A percentile compares a stretch with the other conserved stretches of the same genome.
phyloP scores from a whole-genome alignment of 2,113 vertebrate species.

The Apodemus speciosus region DNA sequence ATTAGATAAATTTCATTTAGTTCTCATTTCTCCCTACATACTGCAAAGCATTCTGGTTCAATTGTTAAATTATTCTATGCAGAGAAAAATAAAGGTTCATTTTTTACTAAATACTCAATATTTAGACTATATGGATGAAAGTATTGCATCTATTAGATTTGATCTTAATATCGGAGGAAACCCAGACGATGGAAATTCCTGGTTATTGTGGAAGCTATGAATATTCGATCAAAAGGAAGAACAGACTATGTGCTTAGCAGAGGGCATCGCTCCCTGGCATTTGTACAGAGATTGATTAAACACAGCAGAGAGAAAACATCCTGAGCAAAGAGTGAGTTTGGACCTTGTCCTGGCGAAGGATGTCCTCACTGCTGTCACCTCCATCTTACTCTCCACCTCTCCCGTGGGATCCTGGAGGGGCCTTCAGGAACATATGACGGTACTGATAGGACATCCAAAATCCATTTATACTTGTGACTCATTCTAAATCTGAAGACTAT shows the following conservation, averaged over 20 bases:
- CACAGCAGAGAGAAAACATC: constrained; percentile 61
- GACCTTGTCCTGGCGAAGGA: not conserved
- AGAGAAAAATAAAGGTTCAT: constrained; percentile 69
- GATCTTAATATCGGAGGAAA: constrained; percentile 70
- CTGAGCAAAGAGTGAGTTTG: not conserved
- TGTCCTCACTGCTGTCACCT: not conserved
- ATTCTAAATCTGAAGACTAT: not conserved
- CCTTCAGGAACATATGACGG: not conserved
- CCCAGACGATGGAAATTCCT: constrained; percentile 73
- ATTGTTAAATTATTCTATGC: constrained; percentile 67
- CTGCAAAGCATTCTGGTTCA: constrained; percentile 49
- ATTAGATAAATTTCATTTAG: constrained; percentile 44
- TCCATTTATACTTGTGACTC: not conserved
- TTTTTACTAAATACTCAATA: constrained; percentile 54
- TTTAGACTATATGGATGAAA: constrained; percentile 61
- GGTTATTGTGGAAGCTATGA: constrained; percentile 53
- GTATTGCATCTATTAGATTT: constrained; percentile 3
- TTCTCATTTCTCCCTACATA: constrained; percentile 58
- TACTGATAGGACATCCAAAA: not conserved
- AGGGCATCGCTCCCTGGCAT: constrained; percentile 67
- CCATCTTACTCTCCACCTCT: not conserved
- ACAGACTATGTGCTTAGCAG: constrained; percentile 65
- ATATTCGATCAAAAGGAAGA: constrained; percentile 79
- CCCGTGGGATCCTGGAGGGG: no score
- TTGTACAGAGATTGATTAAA: constrained; percentile 65